Conservation (phyloP, 92 coral and sea anemone genomes). For the Zoanthus gigantus region DNA sequence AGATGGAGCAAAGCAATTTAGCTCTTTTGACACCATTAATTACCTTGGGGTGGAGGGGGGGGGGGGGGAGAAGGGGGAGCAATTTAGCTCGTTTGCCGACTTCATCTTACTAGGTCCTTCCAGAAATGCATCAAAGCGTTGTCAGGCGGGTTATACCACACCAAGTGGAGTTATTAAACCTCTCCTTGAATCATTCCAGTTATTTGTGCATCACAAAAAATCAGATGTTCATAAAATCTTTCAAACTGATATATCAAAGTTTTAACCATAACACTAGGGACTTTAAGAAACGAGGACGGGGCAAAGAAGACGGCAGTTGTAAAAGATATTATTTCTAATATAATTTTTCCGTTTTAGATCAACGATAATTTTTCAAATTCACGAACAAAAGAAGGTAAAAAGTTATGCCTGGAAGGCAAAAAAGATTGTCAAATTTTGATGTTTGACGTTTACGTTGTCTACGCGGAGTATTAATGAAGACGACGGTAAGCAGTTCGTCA, state of each 20-base stretch:
- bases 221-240: conserved; percentile 42
- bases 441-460: neutral
- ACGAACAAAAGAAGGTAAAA: no score
- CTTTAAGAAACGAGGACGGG: no score
- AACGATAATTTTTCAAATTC: no score
- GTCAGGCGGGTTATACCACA: neutral
- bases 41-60: neutral
- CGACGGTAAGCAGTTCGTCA: no score
- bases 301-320: no score
- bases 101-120: neutral
- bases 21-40: neutral
- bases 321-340: no score
- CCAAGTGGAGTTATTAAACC: neutral
- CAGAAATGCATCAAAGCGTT: neutral
- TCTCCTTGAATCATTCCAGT: conserved; percentile 27
- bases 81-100: neutral
- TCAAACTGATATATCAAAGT: neutral
- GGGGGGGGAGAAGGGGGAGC: neutral
- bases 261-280: neutral
- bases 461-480: neutral
- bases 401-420: no score
- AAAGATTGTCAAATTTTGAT: neutral
- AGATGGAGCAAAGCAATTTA: no score
- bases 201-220: conserved; percentile 47
- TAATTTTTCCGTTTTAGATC: no score